phyloP scores from a whole-genome alignment of 2,113 vertebrate species.

The Rattus rattus region DNA sequence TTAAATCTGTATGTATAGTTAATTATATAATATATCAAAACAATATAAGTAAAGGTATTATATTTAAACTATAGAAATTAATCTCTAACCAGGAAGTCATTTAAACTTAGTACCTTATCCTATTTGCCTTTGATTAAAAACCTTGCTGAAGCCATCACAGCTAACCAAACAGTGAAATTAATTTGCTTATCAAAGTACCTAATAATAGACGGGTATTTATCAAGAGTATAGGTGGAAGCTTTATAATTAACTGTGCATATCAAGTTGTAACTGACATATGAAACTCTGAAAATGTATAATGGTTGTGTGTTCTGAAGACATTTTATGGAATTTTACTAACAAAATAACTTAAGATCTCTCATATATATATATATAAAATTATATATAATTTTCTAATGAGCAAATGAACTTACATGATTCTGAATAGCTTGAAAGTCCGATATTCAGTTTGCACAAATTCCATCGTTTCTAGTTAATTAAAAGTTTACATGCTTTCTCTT shows the following conservation, averaged over 20 bases:
- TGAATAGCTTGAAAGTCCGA: not conserved
- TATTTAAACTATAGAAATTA: not conserved
- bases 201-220: not conserved
- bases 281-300: not conserved
- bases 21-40: not conserved
- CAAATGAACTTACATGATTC: not conserved
- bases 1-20: not conserved
- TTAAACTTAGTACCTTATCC: not conserved
- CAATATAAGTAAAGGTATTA: not conserved
- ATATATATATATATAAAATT: too few species aligned
- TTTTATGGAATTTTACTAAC: not conserved
- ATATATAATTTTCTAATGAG: too few species aligned
- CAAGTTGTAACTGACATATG: not conserved
- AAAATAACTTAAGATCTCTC: not conserved
- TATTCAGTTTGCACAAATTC: not conserved
- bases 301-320: not conserved
- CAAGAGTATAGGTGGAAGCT: not conserved
- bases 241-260: conserved; percentile 1
- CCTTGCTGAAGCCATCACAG: not conserved
- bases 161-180: not conserved
- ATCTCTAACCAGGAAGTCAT: not conserved
- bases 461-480: not conserved
- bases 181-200: not conserved
- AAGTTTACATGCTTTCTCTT: not conserved
- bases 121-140: not conserved